phyloP scores from a whole-genome alignment of 1,140 invertebrate genomes.

The Calliopsis andreniformis region DNA sequence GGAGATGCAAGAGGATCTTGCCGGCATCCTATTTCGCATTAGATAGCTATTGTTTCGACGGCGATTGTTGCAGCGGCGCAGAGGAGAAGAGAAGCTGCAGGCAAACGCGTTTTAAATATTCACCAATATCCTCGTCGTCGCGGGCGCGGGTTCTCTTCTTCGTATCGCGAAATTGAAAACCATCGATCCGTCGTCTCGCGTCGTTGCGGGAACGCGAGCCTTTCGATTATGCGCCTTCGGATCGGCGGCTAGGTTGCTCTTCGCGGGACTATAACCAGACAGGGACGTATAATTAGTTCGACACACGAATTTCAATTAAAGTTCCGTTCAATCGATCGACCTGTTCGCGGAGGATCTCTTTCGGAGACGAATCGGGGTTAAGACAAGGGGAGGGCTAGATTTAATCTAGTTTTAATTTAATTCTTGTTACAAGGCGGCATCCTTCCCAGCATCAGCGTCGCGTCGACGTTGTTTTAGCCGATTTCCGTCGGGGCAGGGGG shows the following conservation, averaged over 20 bases:
- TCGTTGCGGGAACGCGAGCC: background rate
- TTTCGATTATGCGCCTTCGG: constrained; percentile 9
- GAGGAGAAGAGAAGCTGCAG: background rate
- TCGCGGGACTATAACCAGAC: background rate
- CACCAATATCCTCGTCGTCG: constrained; percentile 3
- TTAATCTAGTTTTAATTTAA: constrained; percentile 57
- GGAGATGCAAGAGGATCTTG: constrained; percentile 20
- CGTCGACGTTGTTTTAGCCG: constrained; percentile 15
- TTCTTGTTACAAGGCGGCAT: constrained; percentile 13
- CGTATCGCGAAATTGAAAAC: constrained; percentile 15
- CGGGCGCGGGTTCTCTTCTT: background rate
- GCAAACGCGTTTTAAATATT: constrained; percentile 45
- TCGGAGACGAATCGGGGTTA: constrained; percentile 25
- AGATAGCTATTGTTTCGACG: constrained; percentile 63
- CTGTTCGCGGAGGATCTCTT: constrained; percentile 9
- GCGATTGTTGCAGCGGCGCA: constrained; percentile 4
- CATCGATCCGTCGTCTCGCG: constrained; percentile 19
- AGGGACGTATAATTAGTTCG: constrained; percentile 42
- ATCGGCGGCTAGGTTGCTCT: background rate
- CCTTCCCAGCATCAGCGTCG: background rate
- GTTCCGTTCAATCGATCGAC: constrained; percentile 23
- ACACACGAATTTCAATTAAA: constrained; percentile 60
- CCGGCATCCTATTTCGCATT: constrained; percentile 58
- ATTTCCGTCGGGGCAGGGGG: background rate
- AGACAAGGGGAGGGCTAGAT: constrained; percentile 22